phyloP scores from a whole-genome alignment of 1,140 invertebrate species.

The Eumaeus atala region DNA sequence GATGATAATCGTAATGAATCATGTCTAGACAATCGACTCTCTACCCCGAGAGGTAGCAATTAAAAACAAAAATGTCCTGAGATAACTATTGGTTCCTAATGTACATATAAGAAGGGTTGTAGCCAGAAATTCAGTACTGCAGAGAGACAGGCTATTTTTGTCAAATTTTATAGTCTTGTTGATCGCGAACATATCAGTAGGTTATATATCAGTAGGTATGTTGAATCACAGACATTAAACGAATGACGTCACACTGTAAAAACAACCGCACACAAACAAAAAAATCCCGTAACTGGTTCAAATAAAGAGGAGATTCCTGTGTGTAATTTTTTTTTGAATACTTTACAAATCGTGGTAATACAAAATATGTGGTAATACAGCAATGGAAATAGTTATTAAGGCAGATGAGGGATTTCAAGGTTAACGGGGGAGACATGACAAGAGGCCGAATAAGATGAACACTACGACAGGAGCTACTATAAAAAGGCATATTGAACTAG shows the following conservation, averaged over 20 bases:
- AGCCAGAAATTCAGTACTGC: slow-evolving; percentile 13
- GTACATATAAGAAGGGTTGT: slow-evolving; percentile 22
- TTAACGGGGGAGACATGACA: too few relatives aligned
- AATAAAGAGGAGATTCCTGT: too few relatives aligned
- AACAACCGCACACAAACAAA: slow-evolving; percentile 28
- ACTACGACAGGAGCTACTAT: too few relatives aligned
- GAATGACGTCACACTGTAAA: slow-evolving; percentile 24
- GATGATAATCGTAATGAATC: neutral
- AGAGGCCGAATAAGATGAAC: too few relatives aligned
- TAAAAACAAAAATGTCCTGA: slow-evolving; percentile 13
- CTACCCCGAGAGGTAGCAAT: slow-evolving; percentile 19
- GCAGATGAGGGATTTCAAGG: too few relatives aligned
- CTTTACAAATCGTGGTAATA: too few relatives aligned
- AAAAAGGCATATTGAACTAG: too few relatives aligned
- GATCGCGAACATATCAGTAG: neutral
- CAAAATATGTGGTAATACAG: too few relatives aligned
- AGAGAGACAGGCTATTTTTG: slow-evolving; percentile 18
- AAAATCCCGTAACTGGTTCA: too few relatives aligned
- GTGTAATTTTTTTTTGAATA: too few relatives aligned
- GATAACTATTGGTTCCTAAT: slow-evolving; percentile 18
- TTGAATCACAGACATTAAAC: slow-evolving; percentile 22
- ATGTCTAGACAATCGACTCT: slow-evolving; percentile 15
- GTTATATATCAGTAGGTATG: slow-evolving; percentile 20
- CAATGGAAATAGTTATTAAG: too few relatives aligned
- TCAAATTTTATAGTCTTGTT: slow-evolving; percentile 18